Base-by-base conservation (phyloP, 1,140 invertebrate genomes). In the Pygmarrhopalites habei region DNA sequence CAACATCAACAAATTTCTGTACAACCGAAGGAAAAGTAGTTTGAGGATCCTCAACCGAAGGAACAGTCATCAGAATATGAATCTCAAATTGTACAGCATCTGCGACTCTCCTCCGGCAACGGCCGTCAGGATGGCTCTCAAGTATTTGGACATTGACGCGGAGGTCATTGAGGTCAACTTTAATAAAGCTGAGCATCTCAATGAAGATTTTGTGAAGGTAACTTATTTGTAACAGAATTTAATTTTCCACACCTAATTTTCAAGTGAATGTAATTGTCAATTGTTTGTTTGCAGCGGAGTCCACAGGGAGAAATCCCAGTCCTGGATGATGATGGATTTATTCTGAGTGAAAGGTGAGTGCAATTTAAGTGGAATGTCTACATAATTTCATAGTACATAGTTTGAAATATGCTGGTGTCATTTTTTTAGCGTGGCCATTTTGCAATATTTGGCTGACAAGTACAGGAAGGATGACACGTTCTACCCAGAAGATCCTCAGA, bases 291-390 rank as follows among this genome's bases (percentile, higher is more conserved):
- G 28, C 26, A 67, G 66, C 63, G 64, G 64, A 88, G 88, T 78
- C 86, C 86, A 2, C 86, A 89, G 77, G 87, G 86, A 74, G 86
- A 88, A 76, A 86, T 88, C 66, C 86, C 86, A 0, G 83, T 87
- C 0, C 73, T 89, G 56, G 83, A 87, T 53, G 86, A 89, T 66
- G 78, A 84, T 69, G 86, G 86, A 21, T 84, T 88, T 68, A 77
- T 79, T 58, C 75, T 89, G 46, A 80, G 86, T 21, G 86, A 89
- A 75, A 88, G 80, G 81, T 82, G 75, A 66, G 47, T 0, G n/a
- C 14, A 46, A n/a, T n/a, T n/a, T n/a, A 15, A 39, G 25, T 39
- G n/a, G n/a, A n/a, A n/a, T n/a, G n/a, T n/a, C n/a, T n/a, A n/a
- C n/a, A n/a, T n/a, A n/a, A n/a, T n/a, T n/a, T n/a, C n/a, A n/a